Conservation (phyloP, 2,113 vertebrate genomes). For the Morone saxatilis region DNA sequence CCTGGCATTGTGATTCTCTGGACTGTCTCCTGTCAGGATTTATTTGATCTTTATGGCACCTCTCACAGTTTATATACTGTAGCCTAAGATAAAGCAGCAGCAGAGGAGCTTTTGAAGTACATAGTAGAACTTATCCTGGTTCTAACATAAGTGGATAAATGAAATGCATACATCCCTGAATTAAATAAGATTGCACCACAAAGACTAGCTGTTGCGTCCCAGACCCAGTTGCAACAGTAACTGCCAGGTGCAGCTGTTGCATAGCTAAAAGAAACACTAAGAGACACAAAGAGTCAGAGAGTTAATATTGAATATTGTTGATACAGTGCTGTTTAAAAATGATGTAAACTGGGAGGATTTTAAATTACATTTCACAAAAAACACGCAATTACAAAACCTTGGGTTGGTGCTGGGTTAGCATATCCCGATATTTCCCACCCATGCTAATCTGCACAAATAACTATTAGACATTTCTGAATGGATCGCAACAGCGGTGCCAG, state of each 20-base stretch:
- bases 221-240: background rate
- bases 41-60: conserved; percentile 77
- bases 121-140: background rate
- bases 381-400: background rate
- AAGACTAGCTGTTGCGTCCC: background rate
- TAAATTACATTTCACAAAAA: background rate
- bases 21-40: conserved; percentile 68
- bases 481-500: too few species aligned
- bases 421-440: background rate
- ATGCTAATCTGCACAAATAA: too few species aligned
- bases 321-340: background rate
- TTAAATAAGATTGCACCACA: background rate
- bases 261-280: background rate
- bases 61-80: conserved; percentile 67
- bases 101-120: conserved; percentile 13
- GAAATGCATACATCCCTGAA: background rate
- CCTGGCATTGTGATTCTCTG: conserved; percentile 70
- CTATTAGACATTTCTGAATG: too few species aligned
- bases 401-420: background rate
- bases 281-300: too few species aligned
- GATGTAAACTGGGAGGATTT: background rate
- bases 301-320: background rate
- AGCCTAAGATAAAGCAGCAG: conserved; percentile 58
- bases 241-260: too few species aligned
- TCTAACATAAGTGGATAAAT: background rate